These are phyloP conservation scores for Ctenomys sociabilis DNA, from an alignment of 2,113 vertebrate species.

Conservation along the genomic window DNA sequence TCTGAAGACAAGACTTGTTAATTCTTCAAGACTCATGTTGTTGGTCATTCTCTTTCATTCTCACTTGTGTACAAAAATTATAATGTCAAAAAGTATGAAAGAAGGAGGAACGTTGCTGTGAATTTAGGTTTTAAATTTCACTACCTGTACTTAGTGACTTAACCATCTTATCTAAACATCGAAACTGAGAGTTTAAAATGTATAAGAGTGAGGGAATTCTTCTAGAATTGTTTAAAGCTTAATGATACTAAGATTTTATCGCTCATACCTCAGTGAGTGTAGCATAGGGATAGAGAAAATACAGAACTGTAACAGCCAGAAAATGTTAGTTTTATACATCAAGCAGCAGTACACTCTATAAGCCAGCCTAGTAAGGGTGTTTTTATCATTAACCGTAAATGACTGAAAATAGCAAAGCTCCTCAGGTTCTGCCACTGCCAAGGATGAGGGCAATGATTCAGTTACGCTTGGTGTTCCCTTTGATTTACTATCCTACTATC, in stretches of 20 bases:
- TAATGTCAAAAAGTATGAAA: neutral
- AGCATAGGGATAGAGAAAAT: neutral
- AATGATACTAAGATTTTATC: neutral
- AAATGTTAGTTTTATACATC: neutral
- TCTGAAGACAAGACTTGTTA: neutral
- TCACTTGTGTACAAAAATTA: neutral
- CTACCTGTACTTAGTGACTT: neutral
- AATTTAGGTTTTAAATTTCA: neutral
- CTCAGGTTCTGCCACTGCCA: neutral
- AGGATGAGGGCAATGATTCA: conserved; percentile 35
- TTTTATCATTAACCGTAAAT: neutral
- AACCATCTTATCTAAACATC: neutral
- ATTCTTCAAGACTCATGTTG: neutral
- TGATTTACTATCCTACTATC: conserved; percentile 18
- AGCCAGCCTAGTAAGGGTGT: neutral
- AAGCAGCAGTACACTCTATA: neutral
- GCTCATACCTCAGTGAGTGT: neutral
- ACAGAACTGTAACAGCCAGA: neutral
- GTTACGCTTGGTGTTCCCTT: neutral
- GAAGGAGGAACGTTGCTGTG: neutral
- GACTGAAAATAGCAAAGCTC: neutral
- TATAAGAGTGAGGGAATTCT: neutral
- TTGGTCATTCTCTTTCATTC: neutral
- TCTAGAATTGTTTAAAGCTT: neutral
- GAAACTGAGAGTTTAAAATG: neutral